Evolutionary conservation across 2,797 vertebrate species (phyloP).

Genomic region (Fistularia tabacaria): DNA sequence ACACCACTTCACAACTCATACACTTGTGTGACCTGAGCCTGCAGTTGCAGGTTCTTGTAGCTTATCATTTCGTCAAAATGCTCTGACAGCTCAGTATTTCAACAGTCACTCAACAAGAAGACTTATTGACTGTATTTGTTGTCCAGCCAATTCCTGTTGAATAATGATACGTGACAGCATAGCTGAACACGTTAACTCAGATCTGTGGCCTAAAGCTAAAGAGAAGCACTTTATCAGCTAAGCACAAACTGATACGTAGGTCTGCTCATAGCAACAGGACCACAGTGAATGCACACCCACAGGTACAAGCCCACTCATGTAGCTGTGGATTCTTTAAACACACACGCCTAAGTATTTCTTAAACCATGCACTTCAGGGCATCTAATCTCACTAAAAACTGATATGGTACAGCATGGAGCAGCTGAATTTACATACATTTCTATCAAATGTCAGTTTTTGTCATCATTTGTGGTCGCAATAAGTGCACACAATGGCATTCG

Average conservation of each 20-base stretch:
- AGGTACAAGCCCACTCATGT: constrained; percentile 66
- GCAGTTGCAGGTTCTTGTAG: constrained; percentile 41
- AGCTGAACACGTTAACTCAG: constrained; percentile 22
- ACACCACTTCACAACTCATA: constrained; percentile 21
- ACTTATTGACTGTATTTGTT: constrained; percentile 41
- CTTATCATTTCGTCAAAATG: constrained; percentile 31
- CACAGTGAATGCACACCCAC: constrained; percentile 35
- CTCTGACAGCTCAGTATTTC: constrained; percentile 37
- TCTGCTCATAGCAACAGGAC: constrained; percentile 46
- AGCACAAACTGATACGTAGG: neutral
- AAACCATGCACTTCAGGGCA: neutral
- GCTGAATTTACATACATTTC: neutral
- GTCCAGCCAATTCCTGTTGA: constrained; percentile 45
- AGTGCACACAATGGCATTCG: no score
- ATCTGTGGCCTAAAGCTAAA: constrained; percentile 60
- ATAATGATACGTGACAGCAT: constrained; percentile 41
- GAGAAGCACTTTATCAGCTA: constrained; percentile 52
- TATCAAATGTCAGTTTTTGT: neutral
- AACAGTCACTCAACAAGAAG: constrained; percentile 28
- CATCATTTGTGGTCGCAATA: no score
- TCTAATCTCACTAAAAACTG: neutral
- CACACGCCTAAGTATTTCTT: constrained; percentile 9
- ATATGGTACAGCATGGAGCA: neutral
- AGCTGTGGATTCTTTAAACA: constrained; percentile 35
- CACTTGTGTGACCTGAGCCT: constrained; percentile 39